Conservation (phyloP, 2,888 invertebrate genomes). For the Pristionchus maxplancki region DNA sequence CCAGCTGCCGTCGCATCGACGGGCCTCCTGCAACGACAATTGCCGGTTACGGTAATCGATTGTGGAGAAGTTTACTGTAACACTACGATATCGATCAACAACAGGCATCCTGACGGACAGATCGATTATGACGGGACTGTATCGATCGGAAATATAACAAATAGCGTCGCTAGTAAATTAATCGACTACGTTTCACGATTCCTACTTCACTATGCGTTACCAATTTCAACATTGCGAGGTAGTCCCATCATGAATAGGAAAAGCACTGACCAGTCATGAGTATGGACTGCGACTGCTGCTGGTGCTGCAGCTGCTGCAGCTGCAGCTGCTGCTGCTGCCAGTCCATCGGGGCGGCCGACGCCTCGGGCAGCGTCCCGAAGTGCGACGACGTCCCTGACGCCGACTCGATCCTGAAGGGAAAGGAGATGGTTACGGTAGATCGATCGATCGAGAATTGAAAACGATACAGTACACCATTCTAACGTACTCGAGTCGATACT, state of each 20-base stretch:
- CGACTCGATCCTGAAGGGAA: background rate
- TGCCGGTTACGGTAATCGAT: slow-evolving; percentile 1
- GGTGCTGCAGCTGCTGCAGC: background rate
- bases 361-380: slow-evolving; percentile 42
- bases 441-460: background rate
- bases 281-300: background rate
- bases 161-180: too few species aligned
- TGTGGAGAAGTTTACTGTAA: too few species aligned
- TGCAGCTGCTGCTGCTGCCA: slow-evolving; percentile 7
- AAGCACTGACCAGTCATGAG: background rate
- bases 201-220: too few species aligned
- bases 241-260: too few species aligned
- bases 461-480: background rate
- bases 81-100: too few species aligned
- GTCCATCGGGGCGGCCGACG: slow-evolving; percentile 1
- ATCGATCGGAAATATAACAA: too few species aligned
- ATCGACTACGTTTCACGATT: too few species aligned
- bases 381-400: slow-evolving; percentile 7
- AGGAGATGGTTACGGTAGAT: background rate
- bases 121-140: too few species aligned
- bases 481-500: too few species aligned
- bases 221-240: too few species aligned
- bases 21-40: background rate
- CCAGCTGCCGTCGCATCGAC: slow-evolving; percentile 17
- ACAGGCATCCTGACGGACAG: too few species aligned